These are phyloP conservation scores for Octodon degus DNA, from an alignment of 2,113 vertebrate species.

Conservation along the genomic window DNA sequence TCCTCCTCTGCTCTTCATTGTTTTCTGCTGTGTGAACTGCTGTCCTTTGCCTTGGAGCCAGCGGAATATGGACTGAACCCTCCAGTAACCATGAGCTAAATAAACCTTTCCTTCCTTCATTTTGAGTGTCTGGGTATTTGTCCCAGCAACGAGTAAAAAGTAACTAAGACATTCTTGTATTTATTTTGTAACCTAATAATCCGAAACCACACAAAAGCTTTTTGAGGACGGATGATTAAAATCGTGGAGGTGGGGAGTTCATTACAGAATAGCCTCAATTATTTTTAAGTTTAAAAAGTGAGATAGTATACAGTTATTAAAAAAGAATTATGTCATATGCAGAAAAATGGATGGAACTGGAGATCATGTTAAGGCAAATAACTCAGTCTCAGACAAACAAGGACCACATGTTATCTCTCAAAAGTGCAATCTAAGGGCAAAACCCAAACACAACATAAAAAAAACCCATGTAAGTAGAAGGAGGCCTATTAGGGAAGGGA, in stretches of 20 bases:
- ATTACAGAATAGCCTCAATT: background rate
- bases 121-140: too few relatives aligned
- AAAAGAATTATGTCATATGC: background rate
- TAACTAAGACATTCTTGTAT: background rate
- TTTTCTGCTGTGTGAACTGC: too few relatives aligned
- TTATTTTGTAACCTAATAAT: conserved; percentile 10
- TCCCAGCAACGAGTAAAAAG: too few relatives aligned
- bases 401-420: background rate
- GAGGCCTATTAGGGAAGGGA: background rate
- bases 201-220: background rate
- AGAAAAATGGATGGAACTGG: background rate
- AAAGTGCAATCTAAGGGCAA: background rate
- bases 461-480: background rate
- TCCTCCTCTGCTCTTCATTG: too few relatives aligned
- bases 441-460: background rate
- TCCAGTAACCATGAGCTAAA: too few relatives aligned
- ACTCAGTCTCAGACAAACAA: background rate
- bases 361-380: background rate
- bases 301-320: background rate
- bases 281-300: background rate
- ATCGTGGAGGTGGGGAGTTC: background rate
- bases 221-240: background rate
- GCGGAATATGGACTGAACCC: too few relatives aligned
- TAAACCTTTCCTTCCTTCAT: too few relatives aligned
- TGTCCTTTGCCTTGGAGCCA: too few relatives aligned